Evolutionary conservation across 1,140 invertebrate species (phyloP).

Genomic region (Nebria ingens): DNA sequence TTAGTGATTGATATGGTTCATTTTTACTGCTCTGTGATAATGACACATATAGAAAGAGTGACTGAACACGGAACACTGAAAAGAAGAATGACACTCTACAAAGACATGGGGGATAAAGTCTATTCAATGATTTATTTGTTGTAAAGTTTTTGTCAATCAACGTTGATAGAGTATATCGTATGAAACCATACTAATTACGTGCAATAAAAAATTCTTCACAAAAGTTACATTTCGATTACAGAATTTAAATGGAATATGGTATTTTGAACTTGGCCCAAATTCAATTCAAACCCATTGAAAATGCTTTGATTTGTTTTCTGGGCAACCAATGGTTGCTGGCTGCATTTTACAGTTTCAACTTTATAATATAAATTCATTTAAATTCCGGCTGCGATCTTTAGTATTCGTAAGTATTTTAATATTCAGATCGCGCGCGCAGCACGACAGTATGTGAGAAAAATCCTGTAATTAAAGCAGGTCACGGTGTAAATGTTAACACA

Average conservation of each 20-base stretch:
- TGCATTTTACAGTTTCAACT: background rate
- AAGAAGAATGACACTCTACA: background rate
- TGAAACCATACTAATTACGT: no score
- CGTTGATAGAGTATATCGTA: no score
- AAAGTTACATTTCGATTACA: no score
- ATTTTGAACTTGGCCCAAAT: no score
- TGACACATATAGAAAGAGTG: background rate
- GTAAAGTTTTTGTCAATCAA: no score
- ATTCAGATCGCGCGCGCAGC: background rate
- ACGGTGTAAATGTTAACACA: constrained; percentile 7
- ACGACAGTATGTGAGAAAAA: constrained; percentile 5
- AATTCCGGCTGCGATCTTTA: background rate
- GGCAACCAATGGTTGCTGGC: no score
- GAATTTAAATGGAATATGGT: no score
- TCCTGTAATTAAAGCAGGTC: background rate
- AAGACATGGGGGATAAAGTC: no score
- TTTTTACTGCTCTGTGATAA: background rate
- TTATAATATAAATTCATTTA: constrained; percentile 4
- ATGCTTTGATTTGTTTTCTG: no score
- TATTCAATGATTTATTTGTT: no score
- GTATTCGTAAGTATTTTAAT: constrained; percentile 8
- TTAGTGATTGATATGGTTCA: constrained; percentile 1
- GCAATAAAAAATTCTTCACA: no score
- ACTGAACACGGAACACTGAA: background rate
- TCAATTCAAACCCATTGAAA: no score